phyloP scores from a whole-genome alignment of 2,797 vertebrate species.

The Aotus griseimembra region DNA sequence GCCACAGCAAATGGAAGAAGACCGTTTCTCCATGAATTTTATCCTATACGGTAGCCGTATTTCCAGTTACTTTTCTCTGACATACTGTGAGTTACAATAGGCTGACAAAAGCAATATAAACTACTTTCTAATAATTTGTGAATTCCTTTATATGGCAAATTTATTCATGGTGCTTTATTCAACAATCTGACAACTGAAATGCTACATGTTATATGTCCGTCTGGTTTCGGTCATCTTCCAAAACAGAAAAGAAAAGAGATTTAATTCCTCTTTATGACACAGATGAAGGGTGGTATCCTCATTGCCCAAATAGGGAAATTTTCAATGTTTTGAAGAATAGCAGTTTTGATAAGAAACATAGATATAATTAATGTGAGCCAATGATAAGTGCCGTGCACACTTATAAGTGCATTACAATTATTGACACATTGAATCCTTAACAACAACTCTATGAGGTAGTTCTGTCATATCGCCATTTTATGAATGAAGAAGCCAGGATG shows the following conservation, averaged over 20 bases:
- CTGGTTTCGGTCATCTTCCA: background rate
- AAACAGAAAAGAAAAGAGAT: background rate
- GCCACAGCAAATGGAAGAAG: background rate
- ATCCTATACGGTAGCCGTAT: background rate
- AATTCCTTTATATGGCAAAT: background rate
- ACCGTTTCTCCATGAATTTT: background rate
- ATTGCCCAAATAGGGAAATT: background rate
- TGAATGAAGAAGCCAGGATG: conserved; percentile 3
- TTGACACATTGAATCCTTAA: background rate
- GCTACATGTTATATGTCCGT: background rate
- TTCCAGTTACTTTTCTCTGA: background rate
- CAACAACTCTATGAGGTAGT: background rate
- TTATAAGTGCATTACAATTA: background rate
- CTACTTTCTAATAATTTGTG: conserved; percentile 35
- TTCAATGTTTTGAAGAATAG: background rate
- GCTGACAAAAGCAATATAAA: background rate
- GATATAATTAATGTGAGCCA: background rate
- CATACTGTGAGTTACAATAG: conserved; percentile 25
- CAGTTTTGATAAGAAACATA: conserved; percentile 24
- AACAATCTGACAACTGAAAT: background rate
- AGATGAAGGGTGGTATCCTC: background rate
- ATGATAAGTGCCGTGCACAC: background rate
- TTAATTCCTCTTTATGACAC: background rate
- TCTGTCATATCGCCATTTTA: conserved; percentile 38
- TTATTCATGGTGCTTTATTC: background rate